Base-by-base conservation (phyloP, 2,888 invertebrate species). In the Agriopis marginaria region DNA sequence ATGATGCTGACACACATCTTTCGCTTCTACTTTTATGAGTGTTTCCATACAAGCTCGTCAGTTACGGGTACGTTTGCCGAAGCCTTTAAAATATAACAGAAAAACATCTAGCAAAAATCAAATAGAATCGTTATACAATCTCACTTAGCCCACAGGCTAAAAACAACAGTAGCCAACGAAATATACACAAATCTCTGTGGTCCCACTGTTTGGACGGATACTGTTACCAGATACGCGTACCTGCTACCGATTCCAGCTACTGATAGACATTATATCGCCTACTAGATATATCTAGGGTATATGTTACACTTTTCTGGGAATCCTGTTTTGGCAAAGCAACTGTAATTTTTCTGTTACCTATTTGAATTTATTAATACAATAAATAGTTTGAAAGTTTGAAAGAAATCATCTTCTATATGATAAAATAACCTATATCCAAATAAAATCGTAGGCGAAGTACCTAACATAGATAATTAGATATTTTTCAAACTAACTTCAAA, bases 131-230 rank as follows among this genome's bases (percentile, higher is more conserved):
- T 1, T 45, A 53, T 39, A 51, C 11, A 17, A 14, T 47, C 47
- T 51, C 17, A 73, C 81, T 77, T 61, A 76, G 69, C 47, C 64
- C 79, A 11, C 58, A 58, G 42, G 69, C 74, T 68, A 77, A 81
- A 77, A 83, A 84, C 80, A 85, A 82, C 85, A 85, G 84, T 84
- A 88, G 86, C 82, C 78, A 85, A 86, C 84, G 79, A 88, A 89
- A 87, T 84, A 86, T 89, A 89, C 89, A 89, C 89, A 90, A 85
- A 84, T 80, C 79, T 75, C 78, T 79, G 79, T 76, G 76, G 71
- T 79, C 77, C 77, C 78, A 78, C 75, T 80, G 79, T 80, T 70
- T 79, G 77, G 73, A 77, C 73, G 73, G 79, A 81, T 84, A 84
- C 85, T 81, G 81, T 85, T 85, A 77, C 71, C 75, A 65, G 71